phyloP scores from a whole-genome alignment of 1,140 invertebrate species.

The Dreissena rostriformis region DNA sequence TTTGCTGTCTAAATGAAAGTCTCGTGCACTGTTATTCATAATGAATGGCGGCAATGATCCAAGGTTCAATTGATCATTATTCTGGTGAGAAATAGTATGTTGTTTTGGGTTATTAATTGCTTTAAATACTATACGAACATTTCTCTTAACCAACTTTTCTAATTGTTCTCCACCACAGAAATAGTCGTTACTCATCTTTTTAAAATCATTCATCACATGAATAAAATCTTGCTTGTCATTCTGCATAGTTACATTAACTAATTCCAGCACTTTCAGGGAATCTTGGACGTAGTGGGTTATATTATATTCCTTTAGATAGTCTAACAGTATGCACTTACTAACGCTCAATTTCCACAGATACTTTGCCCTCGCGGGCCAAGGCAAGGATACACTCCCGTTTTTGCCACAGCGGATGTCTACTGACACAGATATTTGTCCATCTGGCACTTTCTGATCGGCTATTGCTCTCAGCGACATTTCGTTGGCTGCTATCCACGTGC shows the following conservation, averaged over 20 bases:
- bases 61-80: too few species aligned
- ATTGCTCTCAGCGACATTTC: slow-evolving; percentile 13
- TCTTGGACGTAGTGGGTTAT: slow-evolving; percentile 12
- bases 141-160: slow-evolving; percentile 31
- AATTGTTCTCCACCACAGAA: slow-evolving; percentile 60
- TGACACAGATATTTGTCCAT: slow-evolving; percentile 10
- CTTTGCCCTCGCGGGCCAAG: slow-evolving; percentile 54
- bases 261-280: slow-evolving; percentile 55
- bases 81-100: too few species aligned
- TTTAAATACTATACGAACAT: slow-evolving; percentile 23
- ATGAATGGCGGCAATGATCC: too few species aligned
- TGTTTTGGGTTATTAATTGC: too few species aligned
- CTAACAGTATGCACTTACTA: slow-evolving; percentile 39
- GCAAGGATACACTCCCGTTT: slow-evolving; percentile 32
- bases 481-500: slow-evolving; percentile 48
- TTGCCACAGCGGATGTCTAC: slow-evolving; percentile 29
- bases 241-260: slow-evolving; percentile 6
- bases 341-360: slow-evolving; percentile 39
- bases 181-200: slow-evolving; percentile 56
- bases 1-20: too few species aligned
- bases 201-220: slow-evolving; percentile 18
- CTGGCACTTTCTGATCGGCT: background rate
- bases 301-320: slow-evolving; percentile 51
- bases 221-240: background rate
- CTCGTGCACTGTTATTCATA: too few species aligned